These are phyloP conservation scores for Diprion similis DNA, from an alignment of 1,140 invertebrate species.

Conservation along the genomic window DNA sequence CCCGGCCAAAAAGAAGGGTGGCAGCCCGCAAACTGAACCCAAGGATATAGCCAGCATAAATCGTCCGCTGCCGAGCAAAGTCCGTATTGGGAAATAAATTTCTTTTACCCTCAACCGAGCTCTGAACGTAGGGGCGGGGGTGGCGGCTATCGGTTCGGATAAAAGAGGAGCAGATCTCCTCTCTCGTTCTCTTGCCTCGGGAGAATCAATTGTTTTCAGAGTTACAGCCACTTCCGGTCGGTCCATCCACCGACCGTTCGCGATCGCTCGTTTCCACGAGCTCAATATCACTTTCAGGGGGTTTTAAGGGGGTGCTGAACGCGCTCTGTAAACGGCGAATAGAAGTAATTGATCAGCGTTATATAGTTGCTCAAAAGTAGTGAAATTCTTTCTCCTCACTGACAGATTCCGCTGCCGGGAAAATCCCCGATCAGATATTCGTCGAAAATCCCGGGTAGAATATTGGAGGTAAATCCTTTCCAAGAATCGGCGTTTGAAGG, in stretches of 20 bases:
- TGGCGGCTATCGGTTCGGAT: background rate
- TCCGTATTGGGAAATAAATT: constrained; percentile 6
- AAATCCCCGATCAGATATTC: too few species aligned
- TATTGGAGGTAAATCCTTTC: too few species aligned
- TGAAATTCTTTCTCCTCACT: too few species aligned
- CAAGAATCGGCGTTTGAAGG: too few species aligned
- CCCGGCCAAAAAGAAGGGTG: background rate
- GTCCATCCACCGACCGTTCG: background rate
- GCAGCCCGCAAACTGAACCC: background rate
- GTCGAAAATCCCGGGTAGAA: too few species aligned
- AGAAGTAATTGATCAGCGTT: too few species aligned
- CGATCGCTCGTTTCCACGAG: too few species aligned
- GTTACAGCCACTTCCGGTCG: constrained; percentile 5
- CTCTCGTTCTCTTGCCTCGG: background rate
- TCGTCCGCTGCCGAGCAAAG: background rate
- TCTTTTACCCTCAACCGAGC: background rate
- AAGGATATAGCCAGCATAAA: background rate
- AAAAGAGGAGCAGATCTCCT: background rate
- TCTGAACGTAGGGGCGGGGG: background rate
- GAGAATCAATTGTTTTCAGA: constrained; percentile 7
- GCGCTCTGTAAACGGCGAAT: too few species aligned
- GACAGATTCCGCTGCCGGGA: too few species aligned
- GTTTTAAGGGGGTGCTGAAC: too few species aligned
- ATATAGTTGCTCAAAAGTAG: too few species aligned
- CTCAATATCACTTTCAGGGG: too few species aligned